Percentiles rank a stretch among this genome's conserved stretches.
Evolutionary conservation across 2,888 invertebrate species (phyloP).

Genomic region (Machimus rusticus): DNA sequence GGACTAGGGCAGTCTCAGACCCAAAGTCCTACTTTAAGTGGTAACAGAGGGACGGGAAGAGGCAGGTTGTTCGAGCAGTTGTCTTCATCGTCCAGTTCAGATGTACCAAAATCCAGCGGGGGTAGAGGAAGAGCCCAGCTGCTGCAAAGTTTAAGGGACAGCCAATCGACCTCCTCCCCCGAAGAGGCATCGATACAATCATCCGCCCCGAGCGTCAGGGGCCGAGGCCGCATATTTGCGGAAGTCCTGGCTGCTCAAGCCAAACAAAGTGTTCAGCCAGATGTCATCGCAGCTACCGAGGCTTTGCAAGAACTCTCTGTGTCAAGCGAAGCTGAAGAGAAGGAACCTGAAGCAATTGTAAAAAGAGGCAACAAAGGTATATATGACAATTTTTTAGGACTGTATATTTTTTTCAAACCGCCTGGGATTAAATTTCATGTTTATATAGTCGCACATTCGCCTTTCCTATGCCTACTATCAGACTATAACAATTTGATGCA

Average conservation of each 20-base stretch:
- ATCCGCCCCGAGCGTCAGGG: not conserved
- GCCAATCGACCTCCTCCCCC: not conserved
- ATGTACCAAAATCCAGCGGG: not conserved
- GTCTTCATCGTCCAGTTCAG: not conserved
- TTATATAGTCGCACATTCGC: no score
- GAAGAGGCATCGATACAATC: not conserved
- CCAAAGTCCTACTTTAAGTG: not conserved
- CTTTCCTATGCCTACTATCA: no score
- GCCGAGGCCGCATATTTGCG: not conserved
- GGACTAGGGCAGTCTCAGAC: slow-evolving; percentile 6
- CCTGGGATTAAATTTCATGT: no score
- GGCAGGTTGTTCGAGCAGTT: not conserved
- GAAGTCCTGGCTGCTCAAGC: not conserved
- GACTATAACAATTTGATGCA: no score
- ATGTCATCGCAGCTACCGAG: not conserved
- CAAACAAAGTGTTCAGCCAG: not conserved
- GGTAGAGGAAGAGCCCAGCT: slow-evolving; percentile 27
- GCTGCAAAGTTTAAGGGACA: not conserved
- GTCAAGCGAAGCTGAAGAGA: not conserved
- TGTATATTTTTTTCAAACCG: no score
- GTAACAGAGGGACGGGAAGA: not conserved
- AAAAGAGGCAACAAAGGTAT: slow-evolving; percentile 18
- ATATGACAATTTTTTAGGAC: not conserved
- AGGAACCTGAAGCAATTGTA: slow-evolving; percentile 6
- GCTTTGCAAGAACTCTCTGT: not conserved